phyloP scores from a whole-genome alignment of 2,113 vertebrate genomes.

The Sinocyclocheilus grahami region DNA sequence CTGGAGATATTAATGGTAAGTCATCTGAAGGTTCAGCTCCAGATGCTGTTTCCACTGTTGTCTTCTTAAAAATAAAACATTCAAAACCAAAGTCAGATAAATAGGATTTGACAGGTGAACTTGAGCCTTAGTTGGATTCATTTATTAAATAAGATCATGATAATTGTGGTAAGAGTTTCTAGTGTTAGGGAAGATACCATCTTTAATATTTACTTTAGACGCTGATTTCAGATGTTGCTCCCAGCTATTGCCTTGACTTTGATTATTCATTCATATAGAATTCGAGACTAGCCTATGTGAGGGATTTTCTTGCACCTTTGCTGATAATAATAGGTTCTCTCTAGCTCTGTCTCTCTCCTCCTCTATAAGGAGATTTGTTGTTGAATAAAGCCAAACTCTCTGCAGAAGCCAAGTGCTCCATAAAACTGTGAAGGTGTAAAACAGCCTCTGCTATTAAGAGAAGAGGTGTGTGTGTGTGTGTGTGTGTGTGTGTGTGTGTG shows the following conservation, averaged over 20 bases:
- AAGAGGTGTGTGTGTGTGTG: neutral
- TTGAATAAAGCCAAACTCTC: slow-evolving; percentile 27
- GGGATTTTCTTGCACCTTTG: neutral
- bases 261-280: neutral
- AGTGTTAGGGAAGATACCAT: neutral
- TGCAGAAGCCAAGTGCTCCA: slow-evolving; percentile 19
- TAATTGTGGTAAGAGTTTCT: neutral
- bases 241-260: neutral
- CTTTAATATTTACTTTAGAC: neutral
- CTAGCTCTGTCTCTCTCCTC: neutral
- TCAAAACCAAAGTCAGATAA: neutral
- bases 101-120: neutral
- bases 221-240: neutral
- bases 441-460: slow-evolving; percentile 51
- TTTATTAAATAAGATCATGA: neutral
- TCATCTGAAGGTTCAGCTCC: neutral
- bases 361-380: slow-evolving; percentile 21
- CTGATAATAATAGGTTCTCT: neutral
- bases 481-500: slow-evolving; percentile 54
- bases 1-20: neutral
- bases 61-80: neutral
- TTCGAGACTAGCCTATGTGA: neutral
- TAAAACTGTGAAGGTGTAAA: slow-evolving; percentile 38
- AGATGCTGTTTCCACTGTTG: neutral
- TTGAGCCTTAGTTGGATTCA: neutral